Percentiles rank a stretch among this genome's conserved stretches.
These are phyloP conservation scores for Nyctibius bracteatus DNA, from an alignment of 2,113 vertebrate species.

Conservation along the genomic window DNA sequence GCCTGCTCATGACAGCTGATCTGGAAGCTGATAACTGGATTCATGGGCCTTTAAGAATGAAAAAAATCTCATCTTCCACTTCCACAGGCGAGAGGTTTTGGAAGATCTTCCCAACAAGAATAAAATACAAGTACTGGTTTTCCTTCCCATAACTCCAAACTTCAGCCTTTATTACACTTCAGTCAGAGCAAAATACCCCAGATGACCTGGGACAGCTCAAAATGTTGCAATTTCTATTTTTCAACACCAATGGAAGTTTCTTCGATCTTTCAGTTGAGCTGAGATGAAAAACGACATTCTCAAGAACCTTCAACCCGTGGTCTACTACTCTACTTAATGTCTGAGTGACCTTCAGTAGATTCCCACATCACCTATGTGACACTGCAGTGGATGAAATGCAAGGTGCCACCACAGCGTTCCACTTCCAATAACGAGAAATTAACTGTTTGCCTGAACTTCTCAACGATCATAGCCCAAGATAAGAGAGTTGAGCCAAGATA, in stretches of 20 bases:
- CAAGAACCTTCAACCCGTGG: background rate
- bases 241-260: background rate
- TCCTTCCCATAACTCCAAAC: background rate
- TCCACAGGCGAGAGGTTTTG: background rate
- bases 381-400: background rate
- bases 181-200: background rate
- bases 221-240: background rate
- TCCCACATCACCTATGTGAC: too few relatives aligned
- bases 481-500: background rate
- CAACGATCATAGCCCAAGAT: fast-evolving
- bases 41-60: background rate
- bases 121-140: background rate
- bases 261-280: background rate
- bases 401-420: background rate
- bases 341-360: background rate
- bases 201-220: background rate
- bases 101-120: background rate
- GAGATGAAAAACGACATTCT: background rate
- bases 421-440: background rate
- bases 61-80: background rate
- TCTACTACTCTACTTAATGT: background rate
- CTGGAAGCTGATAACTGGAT: background rate
- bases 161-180: background rate
- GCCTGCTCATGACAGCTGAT: background rate
- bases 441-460: background rate